Evolutionary conservation across 2,797 vertebrate species (phyloP), one percentile per base, ranked within the genome.

Genomic region (Tokudaia muenninki): DNA sequence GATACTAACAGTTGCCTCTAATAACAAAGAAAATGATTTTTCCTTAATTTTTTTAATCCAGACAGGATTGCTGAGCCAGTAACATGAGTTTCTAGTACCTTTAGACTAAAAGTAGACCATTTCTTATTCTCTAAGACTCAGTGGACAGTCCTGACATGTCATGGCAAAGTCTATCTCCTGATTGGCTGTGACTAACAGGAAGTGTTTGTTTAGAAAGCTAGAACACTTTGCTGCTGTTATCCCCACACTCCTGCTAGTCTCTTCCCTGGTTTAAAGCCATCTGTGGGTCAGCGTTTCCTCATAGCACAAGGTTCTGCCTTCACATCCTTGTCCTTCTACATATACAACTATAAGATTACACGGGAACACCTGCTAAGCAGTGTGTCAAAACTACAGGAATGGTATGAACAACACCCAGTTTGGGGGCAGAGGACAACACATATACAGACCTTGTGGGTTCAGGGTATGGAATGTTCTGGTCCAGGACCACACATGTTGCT

Each of bases 21-120:
- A 4, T 90, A 87, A 88, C 90, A 87, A 96, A 95, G 80, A 97
- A 55, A 93, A 86, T 34, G 67, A 82, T 91, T 92, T 61, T 61
- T 90, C 95, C 82, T 92, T 95, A 22, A 16, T 72, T 61, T 80
- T 80, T 80, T 5, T 17, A 92, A 96, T 79, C 34, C 84, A 90
- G 89, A 24, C 24, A 65, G 21, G 29, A 95, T 96, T 31, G 41
- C 37, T 90, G 65, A 83, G 77, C 84, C 83, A 94, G 24, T n/a
- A 90, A 24, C 77, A 82, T 37, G 65, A 94, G 61, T 83, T 88
- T 88, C 55, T 37, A 72, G 19, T 41, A 59, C 24, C 31, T 72
- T 55, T 77, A 3, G 6, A 88, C 80, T 92, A 70, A 86, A 92
- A 70, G 19, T 31, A 70, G 72, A n/a, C 84, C 55, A 79, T 29